A percentile compares a stretch with the other conserved stretches of the same genome.
Evolutionary conservation across 2,797 vertebrate genomes (phyloP).

Genomic region (Chiloscyllium punctatum): DNA sequence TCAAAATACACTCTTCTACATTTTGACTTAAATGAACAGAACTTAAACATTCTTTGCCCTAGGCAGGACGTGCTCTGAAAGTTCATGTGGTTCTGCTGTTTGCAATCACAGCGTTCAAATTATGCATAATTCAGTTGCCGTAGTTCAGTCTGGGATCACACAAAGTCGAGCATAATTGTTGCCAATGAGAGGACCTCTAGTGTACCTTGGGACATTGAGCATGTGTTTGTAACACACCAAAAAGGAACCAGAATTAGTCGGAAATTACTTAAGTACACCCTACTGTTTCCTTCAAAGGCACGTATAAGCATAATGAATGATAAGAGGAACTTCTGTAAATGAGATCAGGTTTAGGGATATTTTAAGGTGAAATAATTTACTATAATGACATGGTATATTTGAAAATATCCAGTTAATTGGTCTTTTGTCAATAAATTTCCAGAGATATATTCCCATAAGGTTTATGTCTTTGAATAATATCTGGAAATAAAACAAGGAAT

Average conservation of each 20-base stretch:
- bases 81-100: constrained; percentile 54
- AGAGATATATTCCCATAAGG: neutral
- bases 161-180: constrained; percentile 57
- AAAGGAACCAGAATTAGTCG: constrained; percentile 49
- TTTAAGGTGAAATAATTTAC: constrained; percentile 42
- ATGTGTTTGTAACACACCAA: constrained; percentile 44
- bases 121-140: constrained; percentile 59
- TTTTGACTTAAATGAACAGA: constrained; percentile 55
- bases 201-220: constrained; percentile 47
- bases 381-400: constrained; percentile 29
- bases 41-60: constrained; percentile 52
- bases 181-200: constrained; percentile 51
- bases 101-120: constrained; percentile 58
- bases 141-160: constrained; percentile 53
- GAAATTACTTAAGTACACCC: constrained; percentile 48
- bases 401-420: constrained; percentile 22
- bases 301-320: constrained; percentile 50
- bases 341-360: constrained; percentile 42
- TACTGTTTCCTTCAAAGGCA: constrained; percentile 47
- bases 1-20: constrained; percentile 44
- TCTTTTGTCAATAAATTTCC: constrained; percentile 32
- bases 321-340: constrained; percentile 50
- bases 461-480: neutral
- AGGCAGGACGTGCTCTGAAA: constrained; percentile 54
- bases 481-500: neutral